Base-by-base conservation (phyloP, 2,888 invertebrate species). In the Caenorhabditis uteleia region DNA sequence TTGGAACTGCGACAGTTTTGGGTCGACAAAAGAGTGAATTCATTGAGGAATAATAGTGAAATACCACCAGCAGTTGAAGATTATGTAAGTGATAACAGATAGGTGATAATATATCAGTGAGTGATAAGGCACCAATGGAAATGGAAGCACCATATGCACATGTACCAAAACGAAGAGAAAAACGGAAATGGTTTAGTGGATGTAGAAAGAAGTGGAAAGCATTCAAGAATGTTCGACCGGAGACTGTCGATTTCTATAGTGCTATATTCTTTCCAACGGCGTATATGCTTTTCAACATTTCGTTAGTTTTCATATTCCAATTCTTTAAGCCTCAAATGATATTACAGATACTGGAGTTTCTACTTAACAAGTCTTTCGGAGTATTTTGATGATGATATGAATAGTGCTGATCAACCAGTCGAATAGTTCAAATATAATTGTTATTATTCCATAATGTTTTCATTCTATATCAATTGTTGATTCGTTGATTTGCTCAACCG, bases 161-260 rank as follows among this genome's bases (percentile, higher is more conserved):
- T 48, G 26, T 64, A 44, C 43, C 67, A 49, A 46, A 61, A 51
- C 25, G 53, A 42, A 12, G 61, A 31, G 45, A 49, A 61, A 49
- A 65, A 46, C 34, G 51, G 44, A 47, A 64, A 61, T 55, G 47
- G 55, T 39, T 70, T 21, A 48, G 39, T 21, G 58, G 54, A 27
- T 38, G 77, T 31, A 38, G 68, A 51, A 54, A 59, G 20, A 45
- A 48, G 34, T 66, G 74, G 50, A 60, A 69, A 33, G 42, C 61
- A 10, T 44, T 80, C 29, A 69, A 66, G 43, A 51, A 60, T 10
- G 31, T 74, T 0, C 53, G 60, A 33, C 82, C 82, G 1, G 82
- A 82, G 42, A 76, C 75, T 34, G 82, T 82, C 40, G 82, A 82
- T 65, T 82, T 82, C 49, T 82, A 82, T 68, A 78, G 80, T 47